Evolutionary conservation across 2,888 invertebrate species (phyloP).

Genomic region (Cephalotes varians): DNA sequence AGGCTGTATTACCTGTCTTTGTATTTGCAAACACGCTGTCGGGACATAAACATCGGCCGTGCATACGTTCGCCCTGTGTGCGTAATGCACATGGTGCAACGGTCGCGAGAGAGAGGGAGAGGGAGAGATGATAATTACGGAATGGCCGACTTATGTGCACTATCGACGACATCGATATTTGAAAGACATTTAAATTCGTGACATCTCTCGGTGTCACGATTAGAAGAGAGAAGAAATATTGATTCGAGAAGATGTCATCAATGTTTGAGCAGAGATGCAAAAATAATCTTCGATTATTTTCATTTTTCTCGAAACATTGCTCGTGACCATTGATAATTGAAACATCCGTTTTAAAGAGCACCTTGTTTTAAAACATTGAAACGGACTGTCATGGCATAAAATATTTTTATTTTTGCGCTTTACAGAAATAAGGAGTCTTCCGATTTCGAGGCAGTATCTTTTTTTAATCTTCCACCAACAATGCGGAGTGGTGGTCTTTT

Average conservation of each 20-base stretch:
- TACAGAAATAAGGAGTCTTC: not conserved
- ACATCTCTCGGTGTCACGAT: not conserved
- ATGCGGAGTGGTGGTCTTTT: too few relatives aligned
- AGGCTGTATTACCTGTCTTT: constrained; percentile 74
- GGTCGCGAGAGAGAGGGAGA: not conserved
- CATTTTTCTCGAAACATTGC: not conserved
- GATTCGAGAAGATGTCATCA: not conserved
- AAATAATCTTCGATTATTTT: not conserved
- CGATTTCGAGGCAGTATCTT: not conserved
- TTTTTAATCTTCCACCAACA: not conserved
- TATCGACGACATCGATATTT: not conserved
- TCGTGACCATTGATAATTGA: not conserved
- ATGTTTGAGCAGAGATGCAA: not conserved
- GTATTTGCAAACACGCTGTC: constrained; percentile 76
- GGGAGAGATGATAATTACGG: constrained; percentile 5
- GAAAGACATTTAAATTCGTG: not conserved
- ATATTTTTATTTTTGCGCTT: not conserved
- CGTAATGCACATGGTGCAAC: not conserved
- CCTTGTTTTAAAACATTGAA: not conserved
- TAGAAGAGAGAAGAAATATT: not conserved
- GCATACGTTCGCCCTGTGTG: not conserved
- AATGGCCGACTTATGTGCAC: constrained; percentile 22
- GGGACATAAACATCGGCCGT: constrained; percentile 67
- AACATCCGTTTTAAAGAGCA: not conserved
- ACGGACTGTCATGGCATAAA: not conserved